Evolutionary conservation across 2,113 vertebrate genomes (phyloP).

Genomic region (Nibea albiflora): DNA sequence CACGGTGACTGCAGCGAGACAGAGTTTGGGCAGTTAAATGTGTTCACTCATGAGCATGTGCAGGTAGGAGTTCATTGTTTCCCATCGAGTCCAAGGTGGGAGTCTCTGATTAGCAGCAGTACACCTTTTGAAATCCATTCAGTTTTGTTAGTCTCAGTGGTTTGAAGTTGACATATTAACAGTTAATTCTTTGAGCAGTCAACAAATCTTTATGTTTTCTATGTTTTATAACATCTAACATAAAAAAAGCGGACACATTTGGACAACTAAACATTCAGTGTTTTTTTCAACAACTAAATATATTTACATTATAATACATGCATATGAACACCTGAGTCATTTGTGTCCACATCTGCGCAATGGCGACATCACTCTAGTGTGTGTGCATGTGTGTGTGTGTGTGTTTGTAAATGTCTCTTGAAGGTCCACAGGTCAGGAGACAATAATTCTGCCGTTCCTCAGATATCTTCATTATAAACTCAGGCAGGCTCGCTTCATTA

Average conservation of each 20-base stretch:
- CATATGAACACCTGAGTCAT: neutral
- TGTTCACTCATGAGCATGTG: neutral
- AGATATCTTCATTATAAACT: slow-evolving; percentile 75
- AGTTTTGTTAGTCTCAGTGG: neutral
- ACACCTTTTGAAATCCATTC: neutral
- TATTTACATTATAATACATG: neutral
- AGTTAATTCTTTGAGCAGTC: neutral
- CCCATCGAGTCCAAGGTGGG: neutral
- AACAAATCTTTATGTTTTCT: too few relatives aligned
- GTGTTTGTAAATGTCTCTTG: slow-evolving; percentile 18
- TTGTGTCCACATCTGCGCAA: neutral
- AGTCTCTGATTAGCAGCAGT: neutral
- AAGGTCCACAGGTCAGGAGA: slow-evolving; percentile 55
- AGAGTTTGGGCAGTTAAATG: neutral
- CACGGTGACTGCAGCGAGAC: neutral
- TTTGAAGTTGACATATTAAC: neutral
- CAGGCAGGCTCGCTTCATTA: slow-evolving; percentile 74
- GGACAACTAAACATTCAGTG: neutral
- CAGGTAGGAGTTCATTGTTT: neutral
- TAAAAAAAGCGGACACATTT: neutral
- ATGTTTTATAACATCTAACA: neutral
- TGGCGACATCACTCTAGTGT: neutral
- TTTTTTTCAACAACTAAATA: too few relatives aligned
- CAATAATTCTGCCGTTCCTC: slow-evolving; percentile 50
- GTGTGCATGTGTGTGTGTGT: slow-evolving; percentile 2